A percentile compares a stretch with the other conserved stretches of the same genome.
phyloP scores from a whole-genome alignment of 2,797 vertebrate species.

The Hydrolagus colliei region DNA sequence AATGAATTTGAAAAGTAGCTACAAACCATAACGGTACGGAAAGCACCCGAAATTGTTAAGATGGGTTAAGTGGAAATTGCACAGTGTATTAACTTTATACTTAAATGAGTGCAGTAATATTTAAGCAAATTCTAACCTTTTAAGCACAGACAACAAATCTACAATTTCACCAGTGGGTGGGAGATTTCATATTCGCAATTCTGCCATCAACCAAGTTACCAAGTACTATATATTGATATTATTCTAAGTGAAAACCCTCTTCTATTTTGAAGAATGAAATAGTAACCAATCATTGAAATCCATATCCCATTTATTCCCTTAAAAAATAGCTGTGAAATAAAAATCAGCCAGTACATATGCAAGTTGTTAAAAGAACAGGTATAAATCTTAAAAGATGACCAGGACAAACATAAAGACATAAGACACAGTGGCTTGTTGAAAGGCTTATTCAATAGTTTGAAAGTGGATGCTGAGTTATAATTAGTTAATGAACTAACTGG shows the following conservation, averaged over 20 bases:
- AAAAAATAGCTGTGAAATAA: conserved; percentile 19
- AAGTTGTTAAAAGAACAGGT: conserved; percentile 16
- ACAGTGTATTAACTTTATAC: background rate
- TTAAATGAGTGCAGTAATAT: background rate
- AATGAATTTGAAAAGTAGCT: too few species aligned
- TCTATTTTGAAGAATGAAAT: background rate
- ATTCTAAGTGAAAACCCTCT: background rate
- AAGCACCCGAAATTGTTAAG: background rate
- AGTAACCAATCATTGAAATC: background rate
- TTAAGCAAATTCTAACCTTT: too few species aligned
- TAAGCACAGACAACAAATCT: too few species aligned
- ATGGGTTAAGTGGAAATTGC: background rate
- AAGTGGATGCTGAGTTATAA: background rate
- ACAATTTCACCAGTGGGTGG: too few species aligned
- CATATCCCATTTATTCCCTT: conserved; percentile 30
- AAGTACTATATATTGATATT: background rate
- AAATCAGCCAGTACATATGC: conserved; percentile 15
- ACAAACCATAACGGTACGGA: too few species aligned
- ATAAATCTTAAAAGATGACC: conserved; percentile 21
- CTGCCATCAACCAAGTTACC: too few species aligned
- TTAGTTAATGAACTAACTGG: background rate
- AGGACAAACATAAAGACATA: background rate
- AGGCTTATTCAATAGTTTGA: background rate
- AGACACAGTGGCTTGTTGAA: background rate
- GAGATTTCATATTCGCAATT: background rate